Percentiles rank a stretch among this genome's conserved stretches.
Conservation (phyloP, 1,140 invertebrate genomes). For the Aphelinus certus region DNA sequence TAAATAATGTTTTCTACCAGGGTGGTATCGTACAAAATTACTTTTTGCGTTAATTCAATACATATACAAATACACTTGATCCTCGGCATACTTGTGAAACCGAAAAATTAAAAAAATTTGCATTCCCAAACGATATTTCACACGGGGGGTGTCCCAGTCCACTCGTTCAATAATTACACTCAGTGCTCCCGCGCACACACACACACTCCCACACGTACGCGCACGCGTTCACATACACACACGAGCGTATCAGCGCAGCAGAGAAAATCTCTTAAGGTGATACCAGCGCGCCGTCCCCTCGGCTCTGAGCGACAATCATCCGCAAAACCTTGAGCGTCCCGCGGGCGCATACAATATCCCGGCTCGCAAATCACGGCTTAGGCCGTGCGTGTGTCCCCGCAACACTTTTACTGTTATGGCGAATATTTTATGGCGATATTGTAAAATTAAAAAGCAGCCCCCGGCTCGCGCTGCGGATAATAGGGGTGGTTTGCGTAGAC, state of each 20-base stretch:
- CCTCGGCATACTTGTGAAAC: too few relatives aligned
- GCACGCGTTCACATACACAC: not conserved
- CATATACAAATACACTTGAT: too few relatives aligned
- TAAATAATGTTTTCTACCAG: too few relatives aligned
- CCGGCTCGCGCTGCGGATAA: slow-evolving; percentile 51
- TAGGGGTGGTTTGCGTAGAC: slow-evolving; percentile 52
- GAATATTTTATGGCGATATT: slow-evolving; percentile 64
- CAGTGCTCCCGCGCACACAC: not conserved
- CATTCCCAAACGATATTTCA: not conserved
- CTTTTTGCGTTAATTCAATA: too few relatives aligned
- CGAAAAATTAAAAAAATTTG: slow-evolving; percentile 13
- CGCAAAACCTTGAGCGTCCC: slow-evolving; percentile 31
- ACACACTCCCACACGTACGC: not conserved
- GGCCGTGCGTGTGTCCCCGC: slow-evolving; percentile 39
- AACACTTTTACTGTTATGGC: slow-evolving; percentile 58
- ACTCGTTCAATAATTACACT: not conserved
- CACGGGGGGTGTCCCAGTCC: not conserved
- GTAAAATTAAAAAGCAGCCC: slow-evolving; percentile 65
- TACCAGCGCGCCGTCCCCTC: slow-evolving; percentile 7
- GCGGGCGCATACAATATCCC: slow-evolving; percentile 46
- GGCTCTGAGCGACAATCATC: slow-evolving; percentile 28
- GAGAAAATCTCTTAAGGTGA: slow-evolving; percentile 35
- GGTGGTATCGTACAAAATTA: too few relatives aligned
- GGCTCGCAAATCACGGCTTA: slow-evolving; percentile 62
- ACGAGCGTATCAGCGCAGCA: not conserved